phyloP scores from a whole-genome alignment of 2,113 vertebrate species.

The Micronycteris hirsuta region DNA sequence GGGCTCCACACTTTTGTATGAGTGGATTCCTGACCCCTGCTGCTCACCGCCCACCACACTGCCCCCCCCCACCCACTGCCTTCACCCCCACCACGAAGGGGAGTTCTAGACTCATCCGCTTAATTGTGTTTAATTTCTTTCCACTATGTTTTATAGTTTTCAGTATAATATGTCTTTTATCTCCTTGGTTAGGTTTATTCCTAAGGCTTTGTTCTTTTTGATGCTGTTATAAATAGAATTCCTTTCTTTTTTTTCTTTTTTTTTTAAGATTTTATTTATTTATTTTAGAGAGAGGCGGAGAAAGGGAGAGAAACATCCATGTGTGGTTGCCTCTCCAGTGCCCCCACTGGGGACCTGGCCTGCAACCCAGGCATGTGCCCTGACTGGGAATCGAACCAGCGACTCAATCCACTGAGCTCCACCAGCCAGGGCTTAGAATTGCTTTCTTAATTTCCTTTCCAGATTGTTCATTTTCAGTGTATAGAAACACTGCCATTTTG shows the following conservation, averaged over 20 bases:
- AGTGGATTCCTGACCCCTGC: background rate
- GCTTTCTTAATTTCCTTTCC: background rate
- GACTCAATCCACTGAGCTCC: no score
- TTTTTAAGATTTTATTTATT: no score
- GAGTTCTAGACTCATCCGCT: background rate
- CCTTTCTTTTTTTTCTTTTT: background rate
- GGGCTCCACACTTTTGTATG: background rate
- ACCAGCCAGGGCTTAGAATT: no score
- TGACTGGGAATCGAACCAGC: no score
- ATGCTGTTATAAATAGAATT: background rate
- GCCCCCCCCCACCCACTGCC: background rate
- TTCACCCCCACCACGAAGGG: background rate
- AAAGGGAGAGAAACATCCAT: no score
- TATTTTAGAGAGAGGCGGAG: no score
- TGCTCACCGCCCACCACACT: background rate
- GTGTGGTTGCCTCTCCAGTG: no score
- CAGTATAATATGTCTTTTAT: background rate
- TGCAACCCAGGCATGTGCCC: no score
- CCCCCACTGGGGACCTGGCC: no score
- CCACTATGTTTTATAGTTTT: background rate
- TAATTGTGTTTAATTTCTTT: background rate
- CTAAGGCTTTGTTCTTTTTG: background rate
- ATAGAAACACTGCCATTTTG: background rate
- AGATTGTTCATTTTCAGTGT: background rate
- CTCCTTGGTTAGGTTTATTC: background rate